phyloP scores from a whole-genome alignment of 2,888 invertebrate genomes.

The Serripes groenlandicus region DNA sequence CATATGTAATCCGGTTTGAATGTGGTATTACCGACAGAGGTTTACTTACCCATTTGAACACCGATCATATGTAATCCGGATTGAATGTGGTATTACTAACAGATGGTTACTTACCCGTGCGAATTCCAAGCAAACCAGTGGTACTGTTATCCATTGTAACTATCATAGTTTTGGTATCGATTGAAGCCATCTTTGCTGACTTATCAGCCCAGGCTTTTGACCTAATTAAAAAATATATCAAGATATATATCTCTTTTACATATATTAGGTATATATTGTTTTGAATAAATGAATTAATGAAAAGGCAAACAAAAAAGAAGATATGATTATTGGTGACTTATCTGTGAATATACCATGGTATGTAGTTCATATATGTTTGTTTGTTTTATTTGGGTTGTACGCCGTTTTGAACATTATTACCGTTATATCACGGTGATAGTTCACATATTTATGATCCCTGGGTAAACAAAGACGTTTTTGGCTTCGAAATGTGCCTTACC shows the following conservation, averaged over 20 bases:
- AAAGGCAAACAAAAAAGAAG: background rate
- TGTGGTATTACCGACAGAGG: too few species aligned
- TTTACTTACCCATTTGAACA: too few species aligned
- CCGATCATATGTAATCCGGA: too few species aligned
- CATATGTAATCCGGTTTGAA: too few species aligned
- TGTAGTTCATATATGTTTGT: background rate
- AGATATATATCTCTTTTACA: background rate
- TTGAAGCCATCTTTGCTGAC: conserved; percentile 50
- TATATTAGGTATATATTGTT: too few species aligned
- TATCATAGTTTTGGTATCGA: conserved; percentile 58
- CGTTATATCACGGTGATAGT: too few species aligned
- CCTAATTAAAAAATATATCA: conserved; percentile 56
- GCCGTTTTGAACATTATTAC: too few species aligned
- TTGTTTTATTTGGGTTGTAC: background rate
- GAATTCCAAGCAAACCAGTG: conserved; percentile 54
- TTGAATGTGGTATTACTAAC: too few species aligned
- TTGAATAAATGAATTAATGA: background rate
- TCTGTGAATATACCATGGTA: background rate
- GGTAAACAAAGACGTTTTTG: too few species aligned
- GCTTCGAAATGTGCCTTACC: too few species aligned
- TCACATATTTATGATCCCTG: too few species aligned
- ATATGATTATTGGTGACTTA: background rate
- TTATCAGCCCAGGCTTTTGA: conserved; percentile 72
- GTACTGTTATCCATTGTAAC: conserved; percentile 59
- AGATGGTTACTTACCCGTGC: conserved; percentile 30